Evolutionary conservation across 64 coral and sea anemone species (phyloP).

Genomic region (Hydrozoanthus tunicans): DNA sequence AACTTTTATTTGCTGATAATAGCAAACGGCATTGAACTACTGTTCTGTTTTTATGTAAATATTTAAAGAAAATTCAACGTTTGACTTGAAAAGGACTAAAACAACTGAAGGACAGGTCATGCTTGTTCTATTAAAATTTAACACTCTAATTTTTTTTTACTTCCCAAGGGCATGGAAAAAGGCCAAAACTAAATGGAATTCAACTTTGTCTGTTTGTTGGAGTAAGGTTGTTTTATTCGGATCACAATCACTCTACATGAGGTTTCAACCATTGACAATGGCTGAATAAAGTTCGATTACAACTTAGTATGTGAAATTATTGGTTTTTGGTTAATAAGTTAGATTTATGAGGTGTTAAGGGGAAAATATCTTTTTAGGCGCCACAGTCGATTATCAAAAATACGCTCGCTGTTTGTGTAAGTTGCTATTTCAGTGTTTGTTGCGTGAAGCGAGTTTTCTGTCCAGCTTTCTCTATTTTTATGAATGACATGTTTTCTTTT

Average conservation of each 20-base stretch:
- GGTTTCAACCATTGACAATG: slow-evolving; percentile 22
- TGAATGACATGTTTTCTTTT: background rate
- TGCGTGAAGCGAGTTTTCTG: slow-evolving; percentile 2
- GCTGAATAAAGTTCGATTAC: slow-evolving; percentile 40
- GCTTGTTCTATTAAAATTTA: slow-evolving; percentile 67
- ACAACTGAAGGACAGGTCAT: slow-evolving; percentile 45
- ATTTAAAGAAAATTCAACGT: slow-evolving; percentile 63
- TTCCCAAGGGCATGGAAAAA: background rate
- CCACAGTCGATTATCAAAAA: background rate
- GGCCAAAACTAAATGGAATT: slow-evolving; percentile 42
- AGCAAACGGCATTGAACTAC: slow-evolving; percentile 38
- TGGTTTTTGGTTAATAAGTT: background rate
- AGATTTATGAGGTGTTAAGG: background rate
- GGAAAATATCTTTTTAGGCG: background rate
- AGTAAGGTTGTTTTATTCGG: background rate
- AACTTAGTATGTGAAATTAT: slow-evolving; percentile 25
- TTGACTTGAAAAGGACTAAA: slow-evolving; percentile 40
- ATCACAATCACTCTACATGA: background rate
- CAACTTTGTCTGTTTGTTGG: slow-evolving; percentile 6
- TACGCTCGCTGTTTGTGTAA: background rate
- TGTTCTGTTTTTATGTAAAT: slow-evolving; percentile 82
- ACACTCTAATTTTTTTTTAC: slow-evolving; percentile 25
- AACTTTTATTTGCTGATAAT: slow-evolving; percentile 76
- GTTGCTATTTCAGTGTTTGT: background rate
- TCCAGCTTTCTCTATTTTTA: background rate